These are phyloP conservation scores for Lasioglossum baleicum DNA, from an alignment of 1,140 invertebrate genomes.

Conservation along the genomic window DNA sequence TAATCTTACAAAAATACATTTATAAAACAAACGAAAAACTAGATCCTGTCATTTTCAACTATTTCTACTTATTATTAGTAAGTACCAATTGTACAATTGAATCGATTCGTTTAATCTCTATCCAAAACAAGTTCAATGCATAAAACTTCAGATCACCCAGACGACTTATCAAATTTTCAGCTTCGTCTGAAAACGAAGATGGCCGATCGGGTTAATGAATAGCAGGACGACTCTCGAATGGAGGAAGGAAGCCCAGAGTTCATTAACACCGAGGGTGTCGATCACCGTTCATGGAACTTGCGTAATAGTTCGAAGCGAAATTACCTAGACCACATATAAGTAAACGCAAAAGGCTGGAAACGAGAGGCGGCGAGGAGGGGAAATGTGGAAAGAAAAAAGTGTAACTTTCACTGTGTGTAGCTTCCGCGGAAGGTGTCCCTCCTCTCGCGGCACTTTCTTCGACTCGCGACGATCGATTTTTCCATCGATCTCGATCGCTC, in stretches of 20 bases:
- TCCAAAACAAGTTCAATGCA: no score
- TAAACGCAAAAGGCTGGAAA: constrained; percentile 19
- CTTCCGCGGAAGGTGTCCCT: constrained; percentile 27
- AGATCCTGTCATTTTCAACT: no score
- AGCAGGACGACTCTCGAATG: background rate
- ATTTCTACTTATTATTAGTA: no score
- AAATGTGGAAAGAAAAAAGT: background rate
- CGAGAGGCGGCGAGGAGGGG: background rate
- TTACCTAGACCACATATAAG: background rate
- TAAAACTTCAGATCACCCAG: no score
- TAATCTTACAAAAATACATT: no score
- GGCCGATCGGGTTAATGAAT: no score
- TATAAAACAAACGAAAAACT: no score
- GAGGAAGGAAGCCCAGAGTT: background rate
- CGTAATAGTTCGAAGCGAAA: background rate
- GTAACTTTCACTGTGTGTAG: constrained; percentile 45
- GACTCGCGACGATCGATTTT: constrained; percentile 34
- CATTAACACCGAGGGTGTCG: background rate
- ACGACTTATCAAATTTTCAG: no score
- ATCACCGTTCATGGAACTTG: constrained; percentile 23
- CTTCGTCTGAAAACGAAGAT: no score
- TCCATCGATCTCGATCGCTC: background rate
- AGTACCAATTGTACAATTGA: no score
- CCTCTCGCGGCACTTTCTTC: constrained; percentile 31
- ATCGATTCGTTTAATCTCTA: no score